Base-by-base conservation (phyloP, 2,113 vertebrate genomes). In the Alethe diademata region DNA sequence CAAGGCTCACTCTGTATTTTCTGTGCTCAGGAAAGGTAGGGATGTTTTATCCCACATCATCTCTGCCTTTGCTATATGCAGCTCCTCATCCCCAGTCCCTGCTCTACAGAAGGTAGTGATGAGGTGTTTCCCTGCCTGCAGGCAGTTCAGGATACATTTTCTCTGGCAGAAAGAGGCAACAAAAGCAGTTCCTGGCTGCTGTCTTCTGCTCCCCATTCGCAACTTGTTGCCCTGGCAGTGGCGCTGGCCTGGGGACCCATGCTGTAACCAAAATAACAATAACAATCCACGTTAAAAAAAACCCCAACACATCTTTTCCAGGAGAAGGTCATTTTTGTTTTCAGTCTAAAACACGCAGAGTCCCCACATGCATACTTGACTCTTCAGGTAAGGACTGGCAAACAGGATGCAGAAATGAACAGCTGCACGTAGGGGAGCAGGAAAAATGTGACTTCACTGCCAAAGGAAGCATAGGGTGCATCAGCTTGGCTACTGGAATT, bases 351-450 rank as follows among this genome's bases (percentile, higher is more conserved):
- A 48, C 6, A 70, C 0, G 0, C 2, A 0, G 16, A 43, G 36
- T 23, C 15, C 36, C n/a, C 54, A 48, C 45, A 51, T 17, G 19
- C 26, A 19, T 69, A 35, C 12, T 90, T 92, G 66, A 56, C 74
- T 86, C 43, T 88, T 66, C 88, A 92, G 78, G 79, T 95, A 83
- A 92, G 42, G 38, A 35, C 28, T 83, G 71, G 79, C 81, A 92
- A 93, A 58, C 7, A 95, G 67, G 56, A 70, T 73, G 72, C 33
- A 90, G 79, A 86, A 95, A 66, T 50, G 54, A 90, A 62, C 42
- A 88, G 51, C 7, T 2, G 2, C 69, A 61, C 28, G 12, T 45
- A 88, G 4, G 15, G 14, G 31, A 94, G 48, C 15, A 53, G 66
- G 43, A 85, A 90, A 88, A 88, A 82, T 47, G 38, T 33, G n/a